phyloP scores from a whole-genome alignment of 2,113 vertebrate genomes.

The Gambusia affinis region DNA sequence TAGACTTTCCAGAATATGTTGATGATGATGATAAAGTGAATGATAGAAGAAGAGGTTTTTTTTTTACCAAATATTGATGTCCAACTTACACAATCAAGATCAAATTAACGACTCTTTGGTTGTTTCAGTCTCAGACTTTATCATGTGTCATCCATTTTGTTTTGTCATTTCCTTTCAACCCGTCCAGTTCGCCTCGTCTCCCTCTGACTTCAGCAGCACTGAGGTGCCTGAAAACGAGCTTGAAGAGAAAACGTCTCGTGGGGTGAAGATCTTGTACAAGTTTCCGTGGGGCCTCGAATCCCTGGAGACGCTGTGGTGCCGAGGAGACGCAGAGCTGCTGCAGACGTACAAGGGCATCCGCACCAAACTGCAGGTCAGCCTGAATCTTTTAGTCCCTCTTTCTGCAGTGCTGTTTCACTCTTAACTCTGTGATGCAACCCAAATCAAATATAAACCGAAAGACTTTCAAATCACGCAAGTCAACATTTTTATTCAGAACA shows the following conservation, averaged over 20 bases:
- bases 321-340: constrained; percentile 84
- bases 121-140: neutral
- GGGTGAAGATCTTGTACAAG: constrained; percentile 83
- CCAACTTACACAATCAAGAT: neutral
- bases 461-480: too few relatives aligned
- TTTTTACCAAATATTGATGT: too few relatives aligned
- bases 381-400: neutral
- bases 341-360: constrained; percentile 74
- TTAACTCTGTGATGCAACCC: too few relatives aligned
- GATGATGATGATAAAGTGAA: too few relatives aligned
- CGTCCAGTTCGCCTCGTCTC: constrained; percentile 88
- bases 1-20: too few relatives aligned
- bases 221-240: constrained; percentile 80
- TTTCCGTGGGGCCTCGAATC: constrained; percentile 93
- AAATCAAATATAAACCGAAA: too few relatives aligned
- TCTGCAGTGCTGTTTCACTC: too few relatives aligned
- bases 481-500: too few relatives aligned
- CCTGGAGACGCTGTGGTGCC: constrained; percentile 87
- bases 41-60: too few relatives aligned
- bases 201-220: constrained; percentile 87
- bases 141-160: neutral
- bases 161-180: neutral
- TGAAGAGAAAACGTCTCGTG: constrained; percentile 73
- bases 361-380: constrained; percentile 81
- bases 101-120: neutral